Base-by-base conservation (phyloP, 1,140 invertebrate species). In the Zeugodacus cucurbitae region DNA sequence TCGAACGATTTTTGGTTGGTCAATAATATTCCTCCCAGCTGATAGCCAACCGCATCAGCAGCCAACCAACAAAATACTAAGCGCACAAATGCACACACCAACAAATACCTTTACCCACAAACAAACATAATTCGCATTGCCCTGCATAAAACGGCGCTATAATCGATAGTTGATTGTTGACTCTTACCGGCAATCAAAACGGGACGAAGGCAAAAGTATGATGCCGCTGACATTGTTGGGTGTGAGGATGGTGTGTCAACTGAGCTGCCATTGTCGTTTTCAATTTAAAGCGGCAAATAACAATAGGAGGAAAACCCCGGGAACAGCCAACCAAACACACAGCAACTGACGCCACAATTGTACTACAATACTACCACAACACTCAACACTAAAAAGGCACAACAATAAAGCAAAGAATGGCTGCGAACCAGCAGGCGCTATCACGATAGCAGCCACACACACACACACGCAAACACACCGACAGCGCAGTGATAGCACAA, bases 241-340 rank as follows among this genome's bases (percentile, higher is more conserved):
- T 59, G 82, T 22, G 48, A 54, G 48, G 48, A 29, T 58, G 54
- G 29, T 86, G 29, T 86, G 48, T 54, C 48, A 54, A 54, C 7
- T 86, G 48, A n/a, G 37, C 57, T 86, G 85, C 85, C 57, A 86
- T 86, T 86, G 82, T 54, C 44, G 82, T 86, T 86, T 54, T 58
- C 54, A 32, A 29, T 74, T 74, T 74, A 74, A 74, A 74, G 20
- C 41, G 67, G 17, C 11, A 34, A 20, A 67, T 10, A 5, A 34
- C 41, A 48, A 48, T 8, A 37, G 22, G 41, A 44, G 37, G 29
- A 82, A 37, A 37, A n/a, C 1, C 11, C 62, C 67, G 41, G 48
- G 20, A 54, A 29, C 74, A 37, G 37, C 85, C 85, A 86, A 57
- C 57, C 85, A 86, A 57, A 86, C 26, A 10, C 32, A n/a, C 54